Evolutionary conservation across 2,888 invertebrate genomes (phyloP).

Genomic region (Augochlorella aurata): DNA sequence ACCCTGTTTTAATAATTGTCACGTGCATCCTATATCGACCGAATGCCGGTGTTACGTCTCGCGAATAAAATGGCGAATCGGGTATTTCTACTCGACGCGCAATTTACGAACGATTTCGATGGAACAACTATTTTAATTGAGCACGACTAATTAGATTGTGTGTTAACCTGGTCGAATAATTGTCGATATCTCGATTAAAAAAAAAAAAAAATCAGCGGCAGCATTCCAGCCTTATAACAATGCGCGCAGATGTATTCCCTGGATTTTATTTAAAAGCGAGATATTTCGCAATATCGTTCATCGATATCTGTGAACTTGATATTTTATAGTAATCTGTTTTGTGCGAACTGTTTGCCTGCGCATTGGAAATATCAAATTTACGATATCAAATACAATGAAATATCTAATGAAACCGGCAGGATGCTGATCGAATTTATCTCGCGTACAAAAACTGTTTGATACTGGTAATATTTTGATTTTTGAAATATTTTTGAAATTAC

Average conservation of each 20-base stretch:
- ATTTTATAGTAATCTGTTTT: background rate
- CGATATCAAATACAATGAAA: background rate
- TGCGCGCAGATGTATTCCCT: background rate
- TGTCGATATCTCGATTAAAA: background rate
- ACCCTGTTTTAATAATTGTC: conserved; percentile 69
- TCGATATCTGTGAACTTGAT: background rate
- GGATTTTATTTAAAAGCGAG: background rate
- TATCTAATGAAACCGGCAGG: background rate
- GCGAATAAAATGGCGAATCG: conserved; percentile 48
- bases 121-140: conserved; percentile 37
- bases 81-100: conserved; percentile 35
- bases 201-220: background rate
- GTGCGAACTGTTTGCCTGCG: background rate
- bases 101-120: conserved; percentile 26
- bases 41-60: conserved; percentile 45
- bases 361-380: background rate
- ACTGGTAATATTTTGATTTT: no score
- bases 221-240: background rate
- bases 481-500: no score
- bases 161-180: conserved; percentile 2
- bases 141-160: background rate
- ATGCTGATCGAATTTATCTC: background rate
- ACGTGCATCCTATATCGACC: conserved; percentile 52
- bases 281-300: background rate
- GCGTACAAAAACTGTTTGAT: background rate